Evolutionary conservation across 2,113 vertebrate genomes (phyloP).

Genomic region (Rousettus leschenaultii): DNA sequence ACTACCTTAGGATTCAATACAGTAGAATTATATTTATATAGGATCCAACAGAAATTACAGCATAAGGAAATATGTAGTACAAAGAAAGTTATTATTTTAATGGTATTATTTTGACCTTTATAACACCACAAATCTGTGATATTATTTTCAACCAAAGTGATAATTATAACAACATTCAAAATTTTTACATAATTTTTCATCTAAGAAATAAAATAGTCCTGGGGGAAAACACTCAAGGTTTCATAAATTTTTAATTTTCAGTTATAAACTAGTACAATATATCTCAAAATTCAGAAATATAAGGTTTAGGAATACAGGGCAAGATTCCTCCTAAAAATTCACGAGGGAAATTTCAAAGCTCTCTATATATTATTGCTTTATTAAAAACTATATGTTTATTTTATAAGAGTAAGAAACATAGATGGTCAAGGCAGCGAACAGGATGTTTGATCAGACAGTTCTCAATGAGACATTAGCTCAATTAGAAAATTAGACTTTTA

Average conservation of each 20-base stretch:
- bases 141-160: background rate
- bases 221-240: background rate
- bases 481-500: background rate
- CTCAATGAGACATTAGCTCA: background rate
- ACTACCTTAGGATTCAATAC: background rate
- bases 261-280: background rate
- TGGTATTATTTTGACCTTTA: background rate
- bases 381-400: background rate
- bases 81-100: background rate
- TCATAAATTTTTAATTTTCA: background rate
- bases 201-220: background rate
- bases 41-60: background rate
- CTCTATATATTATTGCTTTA: background rate
- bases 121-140: background rate
- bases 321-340: background rate
- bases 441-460: background rate
- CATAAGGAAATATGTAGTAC: background rate
- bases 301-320: background rate
- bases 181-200: background rate
- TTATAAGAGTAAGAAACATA: background rate
- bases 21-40: background rate
- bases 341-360: background rate
- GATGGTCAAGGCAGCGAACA: background rate
- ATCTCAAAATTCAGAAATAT: background rate
- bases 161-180: background rate